phyloP scores from a whole-genome alignment of 1,140 invertebrate genomes.

The Dufourea novaeangliae region DNA sequence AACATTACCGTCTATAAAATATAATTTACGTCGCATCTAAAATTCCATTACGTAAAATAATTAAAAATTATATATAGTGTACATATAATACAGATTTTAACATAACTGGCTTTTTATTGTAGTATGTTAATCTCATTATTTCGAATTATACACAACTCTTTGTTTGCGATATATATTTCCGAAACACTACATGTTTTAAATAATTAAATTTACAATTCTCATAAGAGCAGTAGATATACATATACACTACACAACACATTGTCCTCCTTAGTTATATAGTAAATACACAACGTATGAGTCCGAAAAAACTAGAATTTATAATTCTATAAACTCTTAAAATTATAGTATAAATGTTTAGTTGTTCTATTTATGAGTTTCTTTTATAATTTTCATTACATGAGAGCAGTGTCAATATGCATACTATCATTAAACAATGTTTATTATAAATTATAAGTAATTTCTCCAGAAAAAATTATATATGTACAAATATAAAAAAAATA shows the following conservation, averaged over 20 bases:
- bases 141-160: not conserved
- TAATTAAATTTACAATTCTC: not conserved
- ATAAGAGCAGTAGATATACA: not conserved
- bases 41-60: not conserved
- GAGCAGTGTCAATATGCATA: too few species aligned
- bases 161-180: not conserved
- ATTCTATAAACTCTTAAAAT: not conserved
- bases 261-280: too few species aligned
- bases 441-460: too few species aligned
- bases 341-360: not conserved
- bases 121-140: not conserved
- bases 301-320: not conserved
- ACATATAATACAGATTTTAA: not conserved
- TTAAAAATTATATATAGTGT: not conserved
- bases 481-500: not conserved
- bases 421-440: too few species aligned
- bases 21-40: not conserved
- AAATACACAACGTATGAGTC: not conserved
- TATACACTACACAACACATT: too few species aligned
- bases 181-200: not conserved
- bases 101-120: not conserved
- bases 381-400: not conserved
- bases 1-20: not conserved
- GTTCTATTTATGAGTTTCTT: not conserved
- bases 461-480: not conserved